Base-by-base conservation (phyloP, 2,113 vertebrate genomes). In the Hippocampus guttulatus region DNA sequence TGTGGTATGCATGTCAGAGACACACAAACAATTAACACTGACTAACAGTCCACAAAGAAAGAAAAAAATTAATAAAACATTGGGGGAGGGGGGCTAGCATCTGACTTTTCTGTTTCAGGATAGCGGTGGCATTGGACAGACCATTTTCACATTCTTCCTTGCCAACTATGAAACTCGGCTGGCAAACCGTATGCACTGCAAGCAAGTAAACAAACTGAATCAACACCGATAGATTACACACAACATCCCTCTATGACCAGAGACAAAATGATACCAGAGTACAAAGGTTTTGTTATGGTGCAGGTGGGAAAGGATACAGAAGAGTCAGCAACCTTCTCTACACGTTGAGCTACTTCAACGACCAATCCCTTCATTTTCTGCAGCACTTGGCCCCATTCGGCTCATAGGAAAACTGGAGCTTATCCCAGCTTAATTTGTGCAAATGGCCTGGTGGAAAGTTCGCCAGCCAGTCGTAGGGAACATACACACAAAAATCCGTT, bases 171-270 rank as follows among this genome's bases (percentile, higher is more conserved):
- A 21, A 63, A n/a, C 61, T 63, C 61, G 1, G 16, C 61, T 21
- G 33, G 38, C 61, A 63, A 63, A 40, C 61, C 21, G 61, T n/a
- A 63, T 63, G 33, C 61, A 63, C 61, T 63, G 33, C 61, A 41
- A 61, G 8, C 33, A 38, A 38, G 61, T 40, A 63, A 63, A 63
- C 61, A 40, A 40, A 63, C 61, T 63, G 61, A 41, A n/a, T 40
- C 18, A 63, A 63, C 61, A 63, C 33, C 4, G 30, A 63, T 63
- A 38, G 33, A 21, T 8, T 11, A 38, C 38, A 18, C 8, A 38
- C 61, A 63, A 8, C 33, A 40, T 41, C 18, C 33, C 33, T 41
- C 61, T 27, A 15, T 33, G 58, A 41, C 8, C 30, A 38, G 8
- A 63, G 8, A 30, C 61, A 38, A 63, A 63, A 63, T 63, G 33